Evolutionary conservation across 2,888 invertebrate species (phyloP), one percentile per base, ranked within the genome.

Genomic region (Eilema depressum): DNA sequence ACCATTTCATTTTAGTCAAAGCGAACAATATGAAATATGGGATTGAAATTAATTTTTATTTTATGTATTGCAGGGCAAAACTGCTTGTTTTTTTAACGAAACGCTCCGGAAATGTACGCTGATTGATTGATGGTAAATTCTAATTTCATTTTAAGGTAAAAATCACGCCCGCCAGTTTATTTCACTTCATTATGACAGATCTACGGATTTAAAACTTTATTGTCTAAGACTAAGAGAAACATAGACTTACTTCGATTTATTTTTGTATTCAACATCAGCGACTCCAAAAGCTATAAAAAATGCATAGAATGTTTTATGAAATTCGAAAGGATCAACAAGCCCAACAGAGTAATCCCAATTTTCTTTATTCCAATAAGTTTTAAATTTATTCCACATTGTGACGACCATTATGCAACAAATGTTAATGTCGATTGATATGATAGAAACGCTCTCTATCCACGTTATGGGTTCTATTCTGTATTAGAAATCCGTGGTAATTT

Each of bases 261-360:
- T 41, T 14, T 41, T 41, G 20, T 67, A 71, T 10, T 84, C 85
- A 59, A 86, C 67, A 74, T 91, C 89, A 8, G 86, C 75, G 2
- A 93, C 86, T 77, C 88, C 86, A 78, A 88, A 92, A 11, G 75
- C 71, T 69, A 85, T 88, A 20, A 86, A 73, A 1, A 89, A 12
- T 41, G 78, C 76, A 76, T 87, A 89, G 66, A 91, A 91, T 10
- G 81, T 85, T 57, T 74, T 74, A 77, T 93, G 89, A 83, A 89
- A 93, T 69, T 88, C 80, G 71, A 84, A 86, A 10, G 92, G 90
- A 75, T 91, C 83, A 2, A 92, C 76, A 64, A 85, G 70, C 61
- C 86, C 89, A 12, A 72, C 69, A 4, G 85, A 82, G 70, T 80
- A 89, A 74, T 92, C 85, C 30, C 75, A 81, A 65, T 30, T 68